These are phyloP conservation scores for Pseudochromis fuscus DNA, from an alignment of 2,797 vertebrate genomes.

Conservation along the genomic window DNA sequence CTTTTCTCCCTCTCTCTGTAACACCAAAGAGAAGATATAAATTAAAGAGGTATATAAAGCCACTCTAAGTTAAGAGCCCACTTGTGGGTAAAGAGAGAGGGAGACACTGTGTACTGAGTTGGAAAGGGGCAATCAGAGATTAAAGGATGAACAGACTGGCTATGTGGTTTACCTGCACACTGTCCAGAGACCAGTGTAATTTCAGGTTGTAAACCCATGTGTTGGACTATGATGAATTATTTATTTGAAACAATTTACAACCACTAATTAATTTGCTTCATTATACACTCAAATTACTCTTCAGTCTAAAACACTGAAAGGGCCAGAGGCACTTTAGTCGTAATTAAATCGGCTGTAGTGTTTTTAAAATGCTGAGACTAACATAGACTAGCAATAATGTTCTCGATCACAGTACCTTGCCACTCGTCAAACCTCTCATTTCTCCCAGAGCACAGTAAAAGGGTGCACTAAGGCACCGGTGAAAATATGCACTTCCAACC, in stretches of 20 bases:
- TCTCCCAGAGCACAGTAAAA: constrained; percentile 50
- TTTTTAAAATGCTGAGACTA: constrained; percentile 42
- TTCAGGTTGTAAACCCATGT: constrained; percentile 25
- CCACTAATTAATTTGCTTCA: constrained; percentile 16
- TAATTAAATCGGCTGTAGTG: constrained; percentile 16
- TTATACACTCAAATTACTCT: constrained; percentile 30
- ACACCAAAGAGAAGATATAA: constrained; percentile 79
- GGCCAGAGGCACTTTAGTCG: constrained; percentile 24
- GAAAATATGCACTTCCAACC: constrained; percentile 59
- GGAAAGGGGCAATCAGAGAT: constrained; percentile 69
- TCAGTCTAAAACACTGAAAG: constrained; percentile 19
- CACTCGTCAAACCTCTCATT: constrained; percentile 38
- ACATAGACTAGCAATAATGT: constrained; percentile 79
- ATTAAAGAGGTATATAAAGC: constrained; percentile 44
- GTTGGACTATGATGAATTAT: not conserved
- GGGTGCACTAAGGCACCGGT: constrained; percentile 44
- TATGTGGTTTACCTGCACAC: constrained; percentile 18
- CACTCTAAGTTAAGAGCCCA: constrained; percentile 43
- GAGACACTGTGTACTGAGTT: constrained; percentile 34
- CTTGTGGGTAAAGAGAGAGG: constrained; percentile 57
- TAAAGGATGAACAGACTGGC: not conserved
- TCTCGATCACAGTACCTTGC: constrained; percentile 44
- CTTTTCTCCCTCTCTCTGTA: constrained; percentile 59
- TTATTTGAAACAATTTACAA: constrained; percentile 25
- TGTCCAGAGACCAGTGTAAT: constrained; percentile 13